Evolutionary conservation across 2,113 vertebrate genomes (phyloP), one percentile per base, ranked within the genome.

Genomic region (Nipponia nippon): DNA sequence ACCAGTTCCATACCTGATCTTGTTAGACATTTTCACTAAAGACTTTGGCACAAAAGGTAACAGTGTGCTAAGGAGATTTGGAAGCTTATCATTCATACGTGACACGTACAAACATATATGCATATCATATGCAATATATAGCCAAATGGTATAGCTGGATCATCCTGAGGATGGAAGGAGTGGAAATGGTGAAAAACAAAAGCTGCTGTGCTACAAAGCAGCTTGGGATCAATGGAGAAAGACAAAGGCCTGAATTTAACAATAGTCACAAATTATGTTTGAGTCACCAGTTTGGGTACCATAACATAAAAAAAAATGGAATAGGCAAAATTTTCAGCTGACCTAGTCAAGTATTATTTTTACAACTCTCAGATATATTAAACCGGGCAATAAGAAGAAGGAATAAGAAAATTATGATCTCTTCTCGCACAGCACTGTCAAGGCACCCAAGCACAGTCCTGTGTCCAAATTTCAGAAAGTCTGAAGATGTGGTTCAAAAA

Each of bases 1-100:
- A 72, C 21, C 9, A 63, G 4, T 2, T 78, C 20, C 44, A 91
- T 58, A 59, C 3, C 10, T 0, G 0, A 1, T 38, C 27, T 67
- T 63, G 4, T 63, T 19, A 67, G 27, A 63, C 9, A 29, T 42
- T 85, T 46, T 83, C 23, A 30, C 42, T 44, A 32, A 30, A 75
- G 17, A 10, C 32, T 73, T 52, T 67, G 70, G 23, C 15, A 22
- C 7, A 71, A 65, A 16, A 32, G 10, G 2, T 42, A 70, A 66
- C 13, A 29, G 2, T 16, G 9, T 42, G 47, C 26, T 77, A 73
- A 84, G 44, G 58, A 93, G 59, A 61, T 65, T 6, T 50, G 17
- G 34, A 83, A 58, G 23, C 6, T 42, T 70, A 23, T 38, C 0
- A 22, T 84, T 56, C 4, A 17, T n/a, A 50, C 10, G 7, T 56